phyloP scores from a whole-genome alignment of 2,113 vertebrate genomes.

The Antechinus flavipes region DNA sequence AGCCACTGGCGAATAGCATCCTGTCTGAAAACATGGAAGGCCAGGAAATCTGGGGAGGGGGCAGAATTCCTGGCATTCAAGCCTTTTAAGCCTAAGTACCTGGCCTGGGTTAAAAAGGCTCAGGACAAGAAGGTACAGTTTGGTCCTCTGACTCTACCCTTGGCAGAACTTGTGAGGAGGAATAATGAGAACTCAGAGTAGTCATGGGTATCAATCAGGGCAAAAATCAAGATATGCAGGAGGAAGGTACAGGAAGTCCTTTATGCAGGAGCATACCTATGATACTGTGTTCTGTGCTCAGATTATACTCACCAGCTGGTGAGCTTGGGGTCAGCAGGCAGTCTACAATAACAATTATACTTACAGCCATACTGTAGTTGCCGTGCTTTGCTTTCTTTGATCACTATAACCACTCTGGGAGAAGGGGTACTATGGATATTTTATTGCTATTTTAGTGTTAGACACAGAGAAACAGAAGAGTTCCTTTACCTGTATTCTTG shows the following conservation, averaged over 20 bases:
- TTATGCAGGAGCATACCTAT: background rate
- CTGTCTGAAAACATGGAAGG: background rate
- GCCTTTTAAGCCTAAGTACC: rapidly evolving
- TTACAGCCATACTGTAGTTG: background rate
- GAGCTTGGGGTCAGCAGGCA: background rate
- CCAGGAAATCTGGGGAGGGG: background rate
- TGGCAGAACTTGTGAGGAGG: background rate
- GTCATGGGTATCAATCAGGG: background rate
- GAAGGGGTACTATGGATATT: background rate
- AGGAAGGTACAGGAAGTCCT: background rate
- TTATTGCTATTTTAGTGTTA: background rate
- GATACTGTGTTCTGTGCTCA: background rate
- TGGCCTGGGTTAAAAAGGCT: background rate
- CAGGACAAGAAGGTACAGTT: background rate
- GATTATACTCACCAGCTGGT: background rate
- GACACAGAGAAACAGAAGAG: background rate
- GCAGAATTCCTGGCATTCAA: background rate
- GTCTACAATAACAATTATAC: background rate
- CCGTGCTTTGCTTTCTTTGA: background rate
- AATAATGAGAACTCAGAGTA: background rate
- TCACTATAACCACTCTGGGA: background rate
- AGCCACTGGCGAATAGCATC: background rate
- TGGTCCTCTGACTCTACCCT: background rate
- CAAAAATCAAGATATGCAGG: background rate
- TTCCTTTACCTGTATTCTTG: background rate